These are phyloP conservation scores for Cnemophilus loriae DNA, from an alignment of 2,113 vertebrate species.

Conservation along the genomic window DNA sequence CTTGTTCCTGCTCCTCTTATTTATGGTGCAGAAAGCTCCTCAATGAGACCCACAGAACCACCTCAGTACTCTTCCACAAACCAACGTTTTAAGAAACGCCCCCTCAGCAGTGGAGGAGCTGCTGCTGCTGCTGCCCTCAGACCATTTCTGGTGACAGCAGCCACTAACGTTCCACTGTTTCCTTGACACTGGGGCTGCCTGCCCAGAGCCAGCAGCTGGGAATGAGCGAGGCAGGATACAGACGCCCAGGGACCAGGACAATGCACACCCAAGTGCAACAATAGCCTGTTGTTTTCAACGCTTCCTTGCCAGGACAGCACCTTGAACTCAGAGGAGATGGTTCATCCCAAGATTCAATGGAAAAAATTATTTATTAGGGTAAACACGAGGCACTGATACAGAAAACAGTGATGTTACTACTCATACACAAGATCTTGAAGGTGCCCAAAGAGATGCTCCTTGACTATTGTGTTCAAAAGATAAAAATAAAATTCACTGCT, in stretches of 20 bases:
- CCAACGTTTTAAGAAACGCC: not conserved
- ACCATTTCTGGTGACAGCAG: not conserved
- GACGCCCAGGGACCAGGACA: not conserved
- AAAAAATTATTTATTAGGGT: not conserved
- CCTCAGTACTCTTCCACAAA: not conserved
- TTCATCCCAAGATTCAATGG: not conserved
- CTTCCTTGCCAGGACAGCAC: not conserved
- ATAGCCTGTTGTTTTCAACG: slow-evolving; percentile 20
- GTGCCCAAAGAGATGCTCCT: not conserved
- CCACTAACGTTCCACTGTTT: not conserved
- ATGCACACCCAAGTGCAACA: not conserved
- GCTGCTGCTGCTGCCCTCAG: not conserved
- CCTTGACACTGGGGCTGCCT: not conserved
- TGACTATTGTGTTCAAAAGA: not conserved
- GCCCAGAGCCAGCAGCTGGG: not conserved
- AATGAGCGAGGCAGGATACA: not conserved
- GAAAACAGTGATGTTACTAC: not conserved
- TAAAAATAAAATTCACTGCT: not conserved
- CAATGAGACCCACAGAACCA: not conserved
- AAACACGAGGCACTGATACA: not conserved
- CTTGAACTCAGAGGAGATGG: not conserved
- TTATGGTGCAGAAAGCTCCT: accelerated
- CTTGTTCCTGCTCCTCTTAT: not conserved
- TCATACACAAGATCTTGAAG: not conserved
- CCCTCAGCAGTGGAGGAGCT: accelerated